These are phyloP conservation scores for Autographa pulchrina DNA, from an alignment of 2,888 invertebrate genomes.

Conservation along the genomic window DNA sequence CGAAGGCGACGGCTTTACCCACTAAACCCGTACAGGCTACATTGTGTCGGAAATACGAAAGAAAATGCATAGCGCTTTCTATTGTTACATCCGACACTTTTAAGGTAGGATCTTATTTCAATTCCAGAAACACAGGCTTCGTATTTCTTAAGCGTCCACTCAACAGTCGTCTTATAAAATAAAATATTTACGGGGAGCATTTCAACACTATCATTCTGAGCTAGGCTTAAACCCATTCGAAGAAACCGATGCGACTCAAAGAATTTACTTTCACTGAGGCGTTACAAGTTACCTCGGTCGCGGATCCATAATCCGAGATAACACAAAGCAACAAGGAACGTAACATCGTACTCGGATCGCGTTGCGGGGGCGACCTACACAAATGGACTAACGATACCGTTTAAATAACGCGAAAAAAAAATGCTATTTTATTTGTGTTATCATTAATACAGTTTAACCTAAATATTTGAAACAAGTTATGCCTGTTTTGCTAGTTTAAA, in stretches of 20 bases:
- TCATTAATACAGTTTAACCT: not conserved
- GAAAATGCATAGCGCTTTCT: conserved; percentile 47
- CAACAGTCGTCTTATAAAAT: conserved; percentile 24
- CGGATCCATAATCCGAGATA: conserved; percentile 59
- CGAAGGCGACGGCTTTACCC: conserved; percentile 27
- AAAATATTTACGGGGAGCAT: conserved; percentile 33
- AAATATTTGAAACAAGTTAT: not conserved
- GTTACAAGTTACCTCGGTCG: conserved; percentile 53
- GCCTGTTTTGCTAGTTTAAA: not conserved
- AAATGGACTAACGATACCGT: conserved; percentile 27
- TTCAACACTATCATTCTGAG: conserved; percentile 21
- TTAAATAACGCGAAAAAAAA: not conserved
- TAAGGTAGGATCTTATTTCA: conserved; percentile 42
- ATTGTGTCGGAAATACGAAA: conserved; percentile 42
- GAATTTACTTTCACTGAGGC: conserved; percentile 73
- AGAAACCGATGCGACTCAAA: conserved; percentile 49
- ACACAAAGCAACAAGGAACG: conserved; percentile 57
- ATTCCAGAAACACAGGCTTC: conserved; percentile 38
- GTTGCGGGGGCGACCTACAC: conserved; percentile 60
- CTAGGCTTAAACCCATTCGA: conserved; percentile 46
- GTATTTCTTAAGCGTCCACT: conserved; percentile 20
- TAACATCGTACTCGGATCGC: conserved; percentile 54
- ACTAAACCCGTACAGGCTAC: conserved; percentile 28
- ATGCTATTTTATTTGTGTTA: not conserved
- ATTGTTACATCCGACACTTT: conserved; percentile 49